Conservation (phyloP, 1,140 invertebrate genomes). For the Babylonia areolata region DNA sequence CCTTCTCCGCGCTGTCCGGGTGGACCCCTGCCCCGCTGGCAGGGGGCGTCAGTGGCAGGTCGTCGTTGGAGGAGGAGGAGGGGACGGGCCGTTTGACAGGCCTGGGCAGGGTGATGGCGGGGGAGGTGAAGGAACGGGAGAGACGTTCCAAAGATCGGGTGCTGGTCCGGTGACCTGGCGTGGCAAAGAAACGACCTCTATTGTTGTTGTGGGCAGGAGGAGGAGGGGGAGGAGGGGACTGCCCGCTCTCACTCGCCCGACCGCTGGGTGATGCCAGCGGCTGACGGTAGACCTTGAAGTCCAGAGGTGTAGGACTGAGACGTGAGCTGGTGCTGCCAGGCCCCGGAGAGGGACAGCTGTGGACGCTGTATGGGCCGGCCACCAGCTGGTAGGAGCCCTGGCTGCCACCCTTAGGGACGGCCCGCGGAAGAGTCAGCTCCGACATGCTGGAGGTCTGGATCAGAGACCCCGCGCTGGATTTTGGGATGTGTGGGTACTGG, state of each 20-base stretch:
- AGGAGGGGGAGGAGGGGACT: background rate
- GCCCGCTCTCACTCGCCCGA: background rate
- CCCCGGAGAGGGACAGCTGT: background rate
- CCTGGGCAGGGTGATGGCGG: slow-evolving; percentile 14
- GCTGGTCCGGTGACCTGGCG: background rate
- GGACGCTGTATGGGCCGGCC: background rate
- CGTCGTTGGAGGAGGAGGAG: slow-evolving; percentile 4
- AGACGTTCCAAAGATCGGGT: background rate
- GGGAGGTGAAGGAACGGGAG: slow-evolving; percentile 32
- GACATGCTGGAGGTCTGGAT: background rate
- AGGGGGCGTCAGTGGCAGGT: background rate
- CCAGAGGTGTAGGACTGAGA: background rate
- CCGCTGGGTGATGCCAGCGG: background rate
- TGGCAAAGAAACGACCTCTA: slow-evolving; percentile 25
- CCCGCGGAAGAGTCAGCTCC: slow-evolving; percentile 10
- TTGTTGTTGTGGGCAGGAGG: too few relatives aligned
- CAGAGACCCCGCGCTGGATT: background rate
- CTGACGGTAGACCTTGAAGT: slow-evolving; percentile 35
- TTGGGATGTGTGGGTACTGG: slow-evolving; percentile 16
- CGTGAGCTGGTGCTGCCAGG: background rate
- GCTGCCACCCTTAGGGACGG: background rate
- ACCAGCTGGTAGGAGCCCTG: background rate
- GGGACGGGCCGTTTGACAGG: slow-evolving; percentile 20
- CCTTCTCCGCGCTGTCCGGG: background rate
- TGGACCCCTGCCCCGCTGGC: background rate